phyloP scores from a whole-genome alignment of 2,888 invertebrate genomes.

The Acronicta alni region DNA sequence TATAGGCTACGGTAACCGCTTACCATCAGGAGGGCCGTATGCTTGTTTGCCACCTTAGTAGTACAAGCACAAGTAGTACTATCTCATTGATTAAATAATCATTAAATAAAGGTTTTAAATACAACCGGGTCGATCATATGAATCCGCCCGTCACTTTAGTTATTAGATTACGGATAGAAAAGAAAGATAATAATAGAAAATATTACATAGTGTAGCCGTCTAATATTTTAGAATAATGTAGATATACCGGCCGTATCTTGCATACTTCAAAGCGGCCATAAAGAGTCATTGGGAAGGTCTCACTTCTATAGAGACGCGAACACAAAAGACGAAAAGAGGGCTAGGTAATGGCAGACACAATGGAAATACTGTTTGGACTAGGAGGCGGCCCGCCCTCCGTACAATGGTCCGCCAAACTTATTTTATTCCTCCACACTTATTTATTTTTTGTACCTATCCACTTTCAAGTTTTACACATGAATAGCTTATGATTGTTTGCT shows the following conservation, averaged over 20 bases:
- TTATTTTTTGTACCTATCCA: constrained; percentile 77
- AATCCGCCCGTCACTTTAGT: too few relatives aligned
- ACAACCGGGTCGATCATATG: too few relatives aligned
- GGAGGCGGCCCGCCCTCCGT: constrained; percentile 74
- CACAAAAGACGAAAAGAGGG: constrained; percentile 87
- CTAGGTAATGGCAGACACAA: constrained; percentile 88
- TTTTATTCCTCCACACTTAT: constrained; percentile 84
- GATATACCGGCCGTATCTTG: constrained; percentile 73
- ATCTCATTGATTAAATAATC: too few relatives aligned
- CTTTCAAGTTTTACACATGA: constrained; percentile 70
- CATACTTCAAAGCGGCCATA: constrained; percentile 85
- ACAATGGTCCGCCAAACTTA: constrained; percentile 85
- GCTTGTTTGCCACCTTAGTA: too few relatives aligned
- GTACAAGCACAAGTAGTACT: too few relatives aligned
- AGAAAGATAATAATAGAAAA: constrained; percentile 18
- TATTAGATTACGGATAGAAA: neutral
- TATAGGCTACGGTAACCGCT: too few relatives aligned
- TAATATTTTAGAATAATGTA: constrained; percentile 65
- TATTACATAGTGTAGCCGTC: constrained; percentile 45
- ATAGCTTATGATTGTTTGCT: constrained; percentile 50
- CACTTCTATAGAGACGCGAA: constrained; percentile 86
- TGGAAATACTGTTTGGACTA: constrained; percentile 87
- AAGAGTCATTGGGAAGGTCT: constrained; percentile 87
- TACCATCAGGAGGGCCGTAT: too few relatives aligned
- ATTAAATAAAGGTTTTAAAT: too few relatives aligned